Evolutionary conservation across 2,113 vertebrate genomes (phyloP), one percentile per base, ranked within the genome.

Genomic region (Cacatua alba): DNA sequence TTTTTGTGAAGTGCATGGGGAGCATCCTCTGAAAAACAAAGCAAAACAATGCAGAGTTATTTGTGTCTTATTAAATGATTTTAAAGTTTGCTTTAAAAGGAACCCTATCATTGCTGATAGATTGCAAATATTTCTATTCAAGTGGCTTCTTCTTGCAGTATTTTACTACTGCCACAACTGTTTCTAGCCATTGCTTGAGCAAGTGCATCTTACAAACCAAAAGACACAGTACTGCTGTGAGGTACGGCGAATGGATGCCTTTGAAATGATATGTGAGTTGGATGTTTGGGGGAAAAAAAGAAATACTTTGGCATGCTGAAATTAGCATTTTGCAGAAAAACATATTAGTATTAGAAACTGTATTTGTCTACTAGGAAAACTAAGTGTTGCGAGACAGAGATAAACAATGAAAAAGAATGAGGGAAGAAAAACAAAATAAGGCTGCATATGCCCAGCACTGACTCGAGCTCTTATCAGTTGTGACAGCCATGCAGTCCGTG

Each of bases 371-470:
- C 55, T 62, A 24, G 48, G 64, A 64, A 90, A 88, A 33, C 33
- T 18, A 41, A 64, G 49, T 86, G 41, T 92, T 92, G 92, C 68
- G 52, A 90, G 48, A 33, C n/a, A n/a, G 75, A 94, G 94, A 96
- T 94, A 95, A 97, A 86, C 37, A 74, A 17, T 60, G 60, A 60
- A 77, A 84, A 77, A 88, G 86, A 90, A 68, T 19, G 60, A 44
- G 21, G 24, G 33, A n/a, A 71, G 77, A 79, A 88, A 86, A 94
- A n/a, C 29, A 75, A 78, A 93, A 86, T 44, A 28, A 75, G 29
- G 35, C 43, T 75, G 55, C 13, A 14, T 86, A 59, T 64, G 55
- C 75, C 64, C 71, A 48, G 64, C 71, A 24, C 52, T 43, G 63
- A 53, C 53, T 74, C 2, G 1, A 71, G 82, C 76, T 77, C 71